Evolutionary conservation across 2,888 invertebrate genomes (phyloP).

Genomic region (Pyrocoelia pectoralis): DNA sequence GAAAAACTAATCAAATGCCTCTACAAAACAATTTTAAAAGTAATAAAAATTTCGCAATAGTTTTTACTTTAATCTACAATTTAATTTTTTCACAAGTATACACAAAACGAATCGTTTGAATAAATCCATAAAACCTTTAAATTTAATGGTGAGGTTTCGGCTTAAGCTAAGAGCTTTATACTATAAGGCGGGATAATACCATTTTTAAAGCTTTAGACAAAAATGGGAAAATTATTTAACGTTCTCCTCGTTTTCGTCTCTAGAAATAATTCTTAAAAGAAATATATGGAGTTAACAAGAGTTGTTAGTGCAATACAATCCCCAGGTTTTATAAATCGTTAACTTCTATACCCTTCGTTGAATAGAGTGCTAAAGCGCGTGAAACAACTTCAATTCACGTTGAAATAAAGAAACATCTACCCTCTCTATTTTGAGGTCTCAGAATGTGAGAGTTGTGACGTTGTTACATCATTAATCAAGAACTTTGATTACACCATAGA

Average conservation of each 20-base stretch:
- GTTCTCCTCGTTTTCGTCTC: background rate
- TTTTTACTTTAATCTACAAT: too few relatives aligned
- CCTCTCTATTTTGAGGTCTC: slow-evolving; percentile 32
- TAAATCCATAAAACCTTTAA: too few relatives aligned
- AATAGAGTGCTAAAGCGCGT: slow-evolving; percentile 42
- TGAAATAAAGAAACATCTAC: slow-evolving; percentile 38
- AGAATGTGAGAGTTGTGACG: slow-evolving; percentile 39
- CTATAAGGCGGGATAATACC: background rate
- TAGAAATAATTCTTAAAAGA: slow-evolving; percentile 7
- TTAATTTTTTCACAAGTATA: too few relatives aligned
- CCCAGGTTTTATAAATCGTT: slow-evolving; percentile 23
- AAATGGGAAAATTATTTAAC: slow-evolving; percentile 4
- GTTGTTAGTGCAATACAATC: slow-evolving; percentile 12
- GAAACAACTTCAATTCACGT: slow-evolving; percentile 39
- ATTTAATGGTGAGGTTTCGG: too few relatives aligned
- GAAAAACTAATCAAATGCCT: too few relatives aligned
- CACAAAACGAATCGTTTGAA: too few relatives aligned
- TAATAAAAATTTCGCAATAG: too few relatives aligned
- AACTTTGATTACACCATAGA: slow-evolving; percentile 42
- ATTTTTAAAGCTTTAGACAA: slow-evolving; percentile 2
- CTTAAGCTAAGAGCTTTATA: background rate
- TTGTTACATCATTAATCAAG: slow-evolving; percentile 44
- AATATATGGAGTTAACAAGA: slow-evolving; percentile 12
- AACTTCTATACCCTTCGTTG: slow-evolving; percentile 29
- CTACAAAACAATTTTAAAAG: too few relatives aligned